Percentiles rank a stretch among this genome's conserved stretches.
phyloP scores from a whole-genome alignment of 2,113 vertebrate species.

The Centropus unirufus region DNA sequence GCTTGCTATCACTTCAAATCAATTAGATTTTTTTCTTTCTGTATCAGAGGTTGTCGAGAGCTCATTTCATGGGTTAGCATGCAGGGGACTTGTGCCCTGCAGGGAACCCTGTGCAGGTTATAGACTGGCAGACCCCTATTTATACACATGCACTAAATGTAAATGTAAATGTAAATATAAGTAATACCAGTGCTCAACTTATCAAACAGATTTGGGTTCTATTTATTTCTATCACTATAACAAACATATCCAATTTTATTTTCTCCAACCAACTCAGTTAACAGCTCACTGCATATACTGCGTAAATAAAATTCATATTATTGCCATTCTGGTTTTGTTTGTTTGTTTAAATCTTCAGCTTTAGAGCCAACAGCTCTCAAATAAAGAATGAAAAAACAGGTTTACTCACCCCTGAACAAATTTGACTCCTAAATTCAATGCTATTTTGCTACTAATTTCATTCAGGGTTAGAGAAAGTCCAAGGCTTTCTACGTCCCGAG shows the following conservation, averaged over 20 bases:
- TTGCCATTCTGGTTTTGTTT: not conserved
- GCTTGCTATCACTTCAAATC: not conserved
- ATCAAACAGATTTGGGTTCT: not conserved
- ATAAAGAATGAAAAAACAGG: constrained; percentile 25
- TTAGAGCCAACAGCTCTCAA: constrained; percentile 9
- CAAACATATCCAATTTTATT: constrained; percentile 5
- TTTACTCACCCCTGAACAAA: constrained; percentile 44
- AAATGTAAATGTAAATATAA: not conserved
- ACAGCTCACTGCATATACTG: constrained; percentile 6
- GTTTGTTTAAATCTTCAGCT: constrained; percentile 28
- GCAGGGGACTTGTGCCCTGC: accelerated
- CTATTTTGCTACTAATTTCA: constrained; percentile 30
- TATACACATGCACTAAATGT: not conserved
- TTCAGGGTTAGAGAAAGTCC: not conserved
- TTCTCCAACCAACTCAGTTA: constrained; percentile 34
- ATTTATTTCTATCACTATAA: constrained; percentile 2
- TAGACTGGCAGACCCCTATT: not conserved
- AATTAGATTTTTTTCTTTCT: not conserved
- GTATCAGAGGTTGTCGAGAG: not conserved
- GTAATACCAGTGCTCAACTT: not conserved
- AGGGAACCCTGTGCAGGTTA: not conserved
- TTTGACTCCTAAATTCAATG: constrained; percentile 22
- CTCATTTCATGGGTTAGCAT: not conserved
- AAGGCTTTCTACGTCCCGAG: not conserved
- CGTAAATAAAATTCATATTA: constrained; percentile 36